Conservation (phyloP, 2,888 invertebrate species). For the Tromatobia lineatoria region DNA sequence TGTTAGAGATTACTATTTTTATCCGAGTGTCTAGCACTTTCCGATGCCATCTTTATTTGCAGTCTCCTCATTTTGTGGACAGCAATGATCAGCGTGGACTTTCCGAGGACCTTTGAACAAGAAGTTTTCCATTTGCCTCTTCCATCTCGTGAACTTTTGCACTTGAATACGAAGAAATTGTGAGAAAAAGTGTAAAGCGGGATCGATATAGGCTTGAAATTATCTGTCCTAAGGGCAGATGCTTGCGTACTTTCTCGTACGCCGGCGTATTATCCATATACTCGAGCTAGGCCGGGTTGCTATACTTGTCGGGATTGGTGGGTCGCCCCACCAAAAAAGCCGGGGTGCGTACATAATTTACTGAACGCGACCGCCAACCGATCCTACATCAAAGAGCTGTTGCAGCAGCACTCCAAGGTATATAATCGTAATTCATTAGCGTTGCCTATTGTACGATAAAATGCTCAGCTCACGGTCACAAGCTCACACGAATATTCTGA, state of each 20-base stretch:
- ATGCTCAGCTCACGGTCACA: conserved; percentile 17
- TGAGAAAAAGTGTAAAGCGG: conserved; percentile 29
- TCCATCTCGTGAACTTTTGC: conserved; percentile 5
- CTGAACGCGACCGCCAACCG: conserved; percentile 56
- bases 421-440: conserved; percentile 64
- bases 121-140: conserved; percentile 15
- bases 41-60: neutral
- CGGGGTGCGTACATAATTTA: conserved; percentile 63
- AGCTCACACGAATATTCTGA: conserved; percentile 13
- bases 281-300: conserved; percentile 35
- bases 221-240: conserved; percentile 54
- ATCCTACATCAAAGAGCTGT: conserved; percentile 44
- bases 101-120: too few species aligned
- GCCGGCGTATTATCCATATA: conserved; percentile 54
- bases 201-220: conserved; percentile 48
- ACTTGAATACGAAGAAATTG: conserved; percentile 26
- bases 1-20: too few species aligned
- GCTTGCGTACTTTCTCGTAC: conserved; percentile 47
- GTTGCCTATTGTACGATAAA: conserved; percentile 26
- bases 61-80: neutral
- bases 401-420: conserved; percentile 13
- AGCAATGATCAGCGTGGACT: neutral
- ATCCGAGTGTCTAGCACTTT: too few species aligned
- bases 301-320: too few species aligned
- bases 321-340: conserved; percentile 45